Base-by-base conservation (phyloP, 2,797 vertebrate species). In the Sorex maritimensis region DNA sequence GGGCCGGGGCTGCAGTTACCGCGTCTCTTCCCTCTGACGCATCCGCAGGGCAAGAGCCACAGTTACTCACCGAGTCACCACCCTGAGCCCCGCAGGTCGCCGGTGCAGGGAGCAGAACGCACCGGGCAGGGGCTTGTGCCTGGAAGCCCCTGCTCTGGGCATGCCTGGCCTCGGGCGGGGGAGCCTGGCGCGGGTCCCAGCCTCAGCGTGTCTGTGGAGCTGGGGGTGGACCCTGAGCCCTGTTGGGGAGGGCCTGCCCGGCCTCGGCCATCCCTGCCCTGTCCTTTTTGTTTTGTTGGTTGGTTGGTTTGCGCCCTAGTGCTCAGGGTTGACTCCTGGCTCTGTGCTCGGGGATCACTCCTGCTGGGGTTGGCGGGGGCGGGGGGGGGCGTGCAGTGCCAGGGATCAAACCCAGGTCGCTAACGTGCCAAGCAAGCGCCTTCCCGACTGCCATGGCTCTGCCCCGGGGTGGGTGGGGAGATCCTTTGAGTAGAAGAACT, bases 161-260 rank as follows among this genome's bases (percentile, higher is more conserved):
- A 44, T 69, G 75, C 2, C 67, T 63, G 17, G 71, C 52, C 23
- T 49, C 24, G 24, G 13, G 28, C 41, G 61, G 63, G n/a, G 55
- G 84, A 78, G 58, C 58, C 58, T 61, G 21, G 58, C 15, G 19
- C 58, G 21, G 21, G 58, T 61, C 2, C 13, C 49, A 52, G 49
- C 6, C 49, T 71, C 24, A 30, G 24, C 7, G 5, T n/a, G 1
- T 11, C 69, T 6, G 69, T 0, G 61, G 6, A 34, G 67, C 11
- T n/a, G 12, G 28, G 15, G 49, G 13, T 0, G 1, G 11, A 52
- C 49, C 1, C 0, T 30, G 69, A 34, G 2, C 10, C 10, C 4
- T 21, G 8, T 17, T 61, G 58, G 19, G 38, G 49, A 38, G 61
- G 2, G 0, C 30, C 14, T 0, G 0, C 24, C 38, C 26, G 26